Percentiles rank a stretch among this genome's conserved stretches.
Conservation (phyloP, 2,888 invertebrate species). For the Coremacera marginata region DNA sequence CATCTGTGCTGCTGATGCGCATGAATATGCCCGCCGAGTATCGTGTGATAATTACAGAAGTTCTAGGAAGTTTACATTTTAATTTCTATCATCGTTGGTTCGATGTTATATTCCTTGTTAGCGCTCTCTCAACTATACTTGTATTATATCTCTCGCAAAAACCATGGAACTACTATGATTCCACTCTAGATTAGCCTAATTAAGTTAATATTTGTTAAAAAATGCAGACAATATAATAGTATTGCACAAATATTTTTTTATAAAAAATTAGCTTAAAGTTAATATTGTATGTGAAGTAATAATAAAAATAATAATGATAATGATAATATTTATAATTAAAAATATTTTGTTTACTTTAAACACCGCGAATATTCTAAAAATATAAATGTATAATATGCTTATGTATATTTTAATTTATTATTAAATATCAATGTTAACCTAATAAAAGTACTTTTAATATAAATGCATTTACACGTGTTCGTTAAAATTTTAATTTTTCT, state of each 20-base stretch:
- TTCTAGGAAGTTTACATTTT: slow-evolving; percentile 96
- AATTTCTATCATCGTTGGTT: slow-evolving; percentile 99
- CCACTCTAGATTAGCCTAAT: slow-evolving; percentile 55
- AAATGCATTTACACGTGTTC: no score
- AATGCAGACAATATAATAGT: neutral
- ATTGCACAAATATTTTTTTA: neutral
- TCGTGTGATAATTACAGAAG: slow-evolving; percentile 85
- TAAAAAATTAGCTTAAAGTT: no score
- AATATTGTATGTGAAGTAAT: no score
- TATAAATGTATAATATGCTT: no score
- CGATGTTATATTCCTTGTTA: slow-evolving; percentile 98
- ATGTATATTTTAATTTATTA: no score
- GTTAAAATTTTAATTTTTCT: no score
- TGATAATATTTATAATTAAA: no score
- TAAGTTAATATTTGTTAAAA: neutral
- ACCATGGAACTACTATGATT: slow-evolving; percentile 74
- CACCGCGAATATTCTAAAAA: no score
- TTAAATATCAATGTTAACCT: no score
- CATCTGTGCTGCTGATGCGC: slow-evolving; percentile 94
- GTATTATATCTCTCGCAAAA: slow-evolving; percentile 97
- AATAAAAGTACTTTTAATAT: no score
- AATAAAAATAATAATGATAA: no score
- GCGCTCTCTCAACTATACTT: slow-evolving; percentile 94
- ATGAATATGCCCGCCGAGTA: slow-evolving; percentile 99
- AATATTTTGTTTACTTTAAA: no score